These are phyloP conservation scores for Epizoanthus stellaris DNA, from an alignment of 92 coral and sea anemone genomes.

Conservation along the genomic window DNA sequence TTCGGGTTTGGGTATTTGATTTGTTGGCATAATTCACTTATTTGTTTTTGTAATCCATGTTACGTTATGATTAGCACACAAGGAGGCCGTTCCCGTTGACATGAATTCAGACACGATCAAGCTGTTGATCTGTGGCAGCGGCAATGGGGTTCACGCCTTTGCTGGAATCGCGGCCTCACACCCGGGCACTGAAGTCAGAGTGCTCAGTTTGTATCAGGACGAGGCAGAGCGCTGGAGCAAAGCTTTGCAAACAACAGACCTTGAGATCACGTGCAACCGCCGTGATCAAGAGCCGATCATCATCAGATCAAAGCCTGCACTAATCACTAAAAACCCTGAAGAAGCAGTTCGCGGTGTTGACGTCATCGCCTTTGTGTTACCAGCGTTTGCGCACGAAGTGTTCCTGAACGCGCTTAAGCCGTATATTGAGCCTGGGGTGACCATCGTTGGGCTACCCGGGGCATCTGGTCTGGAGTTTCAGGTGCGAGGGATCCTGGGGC, in stretches of 20 bases:
- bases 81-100: no score
- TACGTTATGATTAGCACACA: no score
- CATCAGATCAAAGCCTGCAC: conserved; percentile 47
- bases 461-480: conserved; percentile 72
- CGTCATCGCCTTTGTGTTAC: conserved; percentile 68
- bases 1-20: no score
- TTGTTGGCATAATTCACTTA: no score
- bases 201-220: conserved; percentile 63
- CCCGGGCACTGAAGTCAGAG: conserved; percentile 60
- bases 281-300: conserved; percentile 32
- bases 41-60: no score
- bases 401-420: conserved; percentile 66
- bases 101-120: conserved; percentile 44
- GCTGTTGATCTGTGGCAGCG: conserved; percentile 69
- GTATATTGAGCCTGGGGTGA: conserved; percentile 69
- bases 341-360: conserved; percentile 76
- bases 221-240: conserved; percentile 73
- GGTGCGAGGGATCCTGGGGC: conserved; percentile 60
- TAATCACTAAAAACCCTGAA: conserved; percentile 68
- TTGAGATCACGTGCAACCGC: conserved; percentile 46
- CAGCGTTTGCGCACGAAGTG: conserved; percentile 75
- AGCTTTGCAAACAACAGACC: conserved; percentile 43
- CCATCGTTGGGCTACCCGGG: conserved; percentile 73
- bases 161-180: conserved; percentile 67
- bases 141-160: conserved; percentile 67